Conservation (phyloP, 2,888 invertebrate genomes). For the Brachyptera putata region DNA sequence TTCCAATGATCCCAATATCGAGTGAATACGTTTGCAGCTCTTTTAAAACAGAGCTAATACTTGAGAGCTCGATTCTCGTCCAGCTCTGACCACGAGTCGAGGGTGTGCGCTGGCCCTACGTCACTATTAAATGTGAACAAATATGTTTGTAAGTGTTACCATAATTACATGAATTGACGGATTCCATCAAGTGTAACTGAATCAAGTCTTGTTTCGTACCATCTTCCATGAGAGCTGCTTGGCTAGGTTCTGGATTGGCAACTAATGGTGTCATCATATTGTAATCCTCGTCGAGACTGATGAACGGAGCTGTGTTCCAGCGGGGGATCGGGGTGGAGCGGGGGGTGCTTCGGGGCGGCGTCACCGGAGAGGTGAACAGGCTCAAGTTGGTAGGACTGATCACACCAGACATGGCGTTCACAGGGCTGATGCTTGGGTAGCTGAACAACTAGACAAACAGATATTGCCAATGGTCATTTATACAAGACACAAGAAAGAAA, state of each 20-base stretch:
- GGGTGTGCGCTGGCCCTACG: too few species aligned
- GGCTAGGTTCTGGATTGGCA: conserved; percentile 59
- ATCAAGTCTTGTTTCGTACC: conserved; percentile 47
- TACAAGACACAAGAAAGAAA: neutral
- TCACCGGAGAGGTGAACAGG: conserved; percentile 70
- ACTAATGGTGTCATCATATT: conserved; percentile 81
- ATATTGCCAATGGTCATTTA: neutral
- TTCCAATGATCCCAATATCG: too few species aligned
- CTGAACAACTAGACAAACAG: conserved; percentile 74
- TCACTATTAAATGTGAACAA: too few species aligned
- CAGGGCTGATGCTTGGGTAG: conserved; percentile 82
- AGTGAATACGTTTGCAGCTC: too few species aligned
- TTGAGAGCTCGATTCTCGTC: too few species aligned
- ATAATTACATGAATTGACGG: neutral
- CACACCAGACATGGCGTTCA: conserved; percentile 69
- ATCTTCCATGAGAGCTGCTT: conserved; percentile 76
- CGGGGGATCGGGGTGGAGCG: conserved; percentile 56
- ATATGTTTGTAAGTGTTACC: too few species aligned
- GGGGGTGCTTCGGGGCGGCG: conserved; percentile 66
- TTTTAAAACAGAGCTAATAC: too few species aligned
- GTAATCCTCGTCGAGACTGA: conserved; percentile 90
- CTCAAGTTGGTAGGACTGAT: conserved; percentile 85
- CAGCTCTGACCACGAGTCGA: too few species aligned
- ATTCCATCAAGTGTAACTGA: neutral
- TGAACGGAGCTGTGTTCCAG: conserved; percentile 84